Evolutionary conservation across 92 coral and sea anemone species (phyloP), one percentile per base, ranked within the genome.

Genomic region (Virgularia gustaviana): DNA sequence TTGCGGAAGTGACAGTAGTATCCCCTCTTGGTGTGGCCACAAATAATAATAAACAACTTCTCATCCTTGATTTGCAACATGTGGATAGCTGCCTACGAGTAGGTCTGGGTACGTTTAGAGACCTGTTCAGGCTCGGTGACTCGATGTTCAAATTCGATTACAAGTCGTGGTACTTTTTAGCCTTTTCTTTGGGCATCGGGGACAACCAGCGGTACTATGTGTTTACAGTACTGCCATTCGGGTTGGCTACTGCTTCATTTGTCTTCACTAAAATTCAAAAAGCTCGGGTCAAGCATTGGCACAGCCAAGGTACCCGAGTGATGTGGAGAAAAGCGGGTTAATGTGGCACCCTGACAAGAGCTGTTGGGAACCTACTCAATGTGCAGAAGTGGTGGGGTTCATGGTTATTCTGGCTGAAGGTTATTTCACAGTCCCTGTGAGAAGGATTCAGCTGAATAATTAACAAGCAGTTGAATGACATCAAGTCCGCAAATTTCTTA

Each of bases 181-280:
- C 45, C 2, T 62, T 62, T 33, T 2, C 39, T 0, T 36, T 41
- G 76, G 16, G 47, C 47, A 33, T 22, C 53, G 39, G 45, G 23
- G 22, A 28, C 25, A 45, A 30, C 36, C 9, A 8, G 20, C n/a
- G 36, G 30, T 58, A 28, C 32, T 71, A 34, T 33, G 65, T 51
- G 27, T 71, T 71, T 49, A 51, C 29, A 8, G 76, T 71, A 5
- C 65, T 71, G 16, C 76, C 76, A 2, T 71, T 72, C 28, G 70
- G 70, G 9, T 28, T 57, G 41, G 70, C 66, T n/a, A 73, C 70
- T 6, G 79, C 79, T 18, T 70, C 79, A 0, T 57, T 10, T 16
- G 79, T 57, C 3, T 73, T 73, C 22, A 73, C 79, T 0, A 73
- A 73, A 32, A 27, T 62, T 3, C 43, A 39, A 13, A 73, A 57